Evolutionary conservation across 1,140 invertebrate species (phyloP).

Genomic region (Leptinotarsa texana): DNA sequence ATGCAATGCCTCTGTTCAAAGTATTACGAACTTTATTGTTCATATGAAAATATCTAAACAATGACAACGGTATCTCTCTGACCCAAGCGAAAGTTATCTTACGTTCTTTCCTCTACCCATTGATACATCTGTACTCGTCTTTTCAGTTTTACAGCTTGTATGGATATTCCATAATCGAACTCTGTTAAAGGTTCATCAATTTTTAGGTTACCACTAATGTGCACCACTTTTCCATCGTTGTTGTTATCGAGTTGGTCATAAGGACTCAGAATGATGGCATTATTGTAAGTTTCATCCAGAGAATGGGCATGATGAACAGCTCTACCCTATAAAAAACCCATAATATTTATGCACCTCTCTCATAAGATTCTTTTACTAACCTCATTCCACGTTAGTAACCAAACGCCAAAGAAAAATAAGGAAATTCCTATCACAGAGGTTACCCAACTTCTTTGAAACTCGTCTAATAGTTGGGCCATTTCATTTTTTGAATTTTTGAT

Average conservation of each 20-base stretch:
- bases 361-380: constrained; percentile 53
- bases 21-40: too few relatives aligned
- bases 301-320: constrained; percentile 72
- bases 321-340: constrained; percentile 60
- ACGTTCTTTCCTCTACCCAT: constrained; percentile 81
- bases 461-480: constrained; percentile 58
- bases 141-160: constrained; percentile 56
- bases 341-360: background rate
- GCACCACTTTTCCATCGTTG: constrained; percentile 76
- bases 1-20: too few relatives aligned
- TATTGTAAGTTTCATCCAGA: constrained; percentile 70
- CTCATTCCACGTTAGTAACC: constrained; percentile 76
- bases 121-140: constrained; percentile 80
- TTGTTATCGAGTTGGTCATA: constrained; percentile 62
- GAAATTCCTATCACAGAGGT: constrained; percentile 65
- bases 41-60: too few relatives aligned
- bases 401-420: constrained; percentile 62
- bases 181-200: constrained; percentile 82
- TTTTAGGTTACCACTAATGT: constrained; percentile 72
- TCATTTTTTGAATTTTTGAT: constrained; percentile 20
- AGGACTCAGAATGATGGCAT: constrained; percentile 62
- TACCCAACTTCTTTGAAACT: constrained; percentile 67
- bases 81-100: constrained; percentile 11
- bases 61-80: too few relatives aligned
- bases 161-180: constrained; percentile 59